Percentiles rank a stretch among this genome's conserved stretches.
Evolutionary conservation across 2,888 invertebrate species (phyloP).

Genomic region (Eledone cirrhosa): DNA sequence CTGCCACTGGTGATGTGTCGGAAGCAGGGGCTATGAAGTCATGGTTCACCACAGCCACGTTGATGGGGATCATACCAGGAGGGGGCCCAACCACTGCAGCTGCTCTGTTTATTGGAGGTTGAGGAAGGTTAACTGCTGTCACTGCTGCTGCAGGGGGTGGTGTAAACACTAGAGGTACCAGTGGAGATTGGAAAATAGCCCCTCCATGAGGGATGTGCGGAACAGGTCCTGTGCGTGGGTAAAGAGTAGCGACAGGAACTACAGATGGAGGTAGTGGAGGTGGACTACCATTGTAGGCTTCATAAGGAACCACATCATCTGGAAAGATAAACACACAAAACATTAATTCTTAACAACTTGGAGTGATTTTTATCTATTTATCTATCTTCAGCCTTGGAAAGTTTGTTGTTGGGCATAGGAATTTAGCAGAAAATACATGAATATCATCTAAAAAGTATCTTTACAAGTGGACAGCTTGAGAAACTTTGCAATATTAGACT

Average conservation of each 20-base stretch:
- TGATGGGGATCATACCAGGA: conserved; percentile 10
- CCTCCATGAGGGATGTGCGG: conserved; percentile 14
- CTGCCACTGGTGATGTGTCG: too few relatives aligned
- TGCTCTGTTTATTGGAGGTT: background rate
- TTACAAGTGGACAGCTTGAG: too few relatives aligned
- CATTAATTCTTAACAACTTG: too few relatives aligned
- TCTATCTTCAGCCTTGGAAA: too few relatives aligned
- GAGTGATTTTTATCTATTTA: too few relatives aligned
- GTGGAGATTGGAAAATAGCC: conserved; percentile 19
- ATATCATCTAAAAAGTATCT: too few relatives aligned
- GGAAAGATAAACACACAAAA: background rate
- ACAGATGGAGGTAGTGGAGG: conserved; percentile 8
- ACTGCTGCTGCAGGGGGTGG: too few relatives aligned
- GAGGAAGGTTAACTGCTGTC: conserved; percentile 15
- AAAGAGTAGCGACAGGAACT: conserved; percentile 19
- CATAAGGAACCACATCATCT: conserved; percentile 9
- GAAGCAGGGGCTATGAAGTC: too few relatives aligned
- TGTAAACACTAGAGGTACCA: conserved; percentile 17
- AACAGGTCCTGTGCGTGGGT: conserved; percentile 17
- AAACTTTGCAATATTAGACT: too few relatives aligned
- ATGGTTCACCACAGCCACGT: background rate
- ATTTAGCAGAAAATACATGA: too few relatives aligned
- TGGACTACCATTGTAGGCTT: conserved; percentile 6
- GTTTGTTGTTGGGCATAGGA: too few relatives aligned
- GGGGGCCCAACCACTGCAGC: conserved; percentile 1